Base-by-base conservation (phyloP, 2,888 invertebrate genomes). In the Mythimna loreyi region DNA sequence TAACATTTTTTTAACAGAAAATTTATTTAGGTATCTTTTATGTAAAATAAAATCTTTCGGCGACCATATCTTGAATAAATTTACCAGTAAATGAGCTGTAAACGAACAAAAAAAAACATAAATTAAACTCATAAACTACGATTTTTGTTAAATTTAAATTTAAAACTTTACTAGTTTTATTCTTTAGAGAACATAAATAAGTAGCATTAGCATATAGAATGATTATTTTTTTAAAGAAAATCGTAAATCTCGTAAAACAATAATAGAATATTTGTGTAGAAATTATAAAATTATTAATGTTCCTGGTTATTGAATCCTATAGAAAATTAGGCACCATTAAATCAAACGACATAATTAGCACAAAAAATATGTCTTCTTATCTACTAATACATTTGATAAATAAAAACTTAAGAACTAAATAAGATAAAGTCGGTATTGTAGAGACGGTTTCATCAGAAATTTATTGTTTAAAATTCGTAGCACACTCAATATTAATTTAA, bases 131-230 rank as follows among this genome's bases (percentile, higher is more conserved):
- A 67, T 49, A 75, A 67, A 60, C 52, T 30, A 47, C 7, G 28
- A 57, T 30, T n/a, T 52, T 19, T n/a, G 28, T 57, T 47, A 69
- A n/a, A 47, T 62, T 47, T 23, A 60, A 65, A 60, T 55, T 30
- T 57, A 16, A 53, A 63, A 43, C 0, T 64, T 55, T 40, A 49
- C 9, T 30, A 25, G 40, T 60, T 65, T 62, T 45, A 56, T 57
- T 67, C 6, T 62, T 4, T 6, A 23, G 4, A 3, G 28, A 56
- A 59, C 49, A 67, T 64, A 67, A 61, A 69, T 61, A 75, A 40
- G 11, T 21, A 30, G 33, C 45, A 72, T 78, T 79, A 72, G 61
- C 75, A 67, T 78, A 65, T 43, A 50, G 28, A 75, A 50, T 63
- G 25, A 62, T 62, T 47, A 33, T 16, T 11, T 16, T 40, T 13